Evolutionary conservation across 2,113 vertebrate genomes (phyloP), one percentile per base, ranked within the genome.

Genomic region (Phaethon lepturus): DNA sequence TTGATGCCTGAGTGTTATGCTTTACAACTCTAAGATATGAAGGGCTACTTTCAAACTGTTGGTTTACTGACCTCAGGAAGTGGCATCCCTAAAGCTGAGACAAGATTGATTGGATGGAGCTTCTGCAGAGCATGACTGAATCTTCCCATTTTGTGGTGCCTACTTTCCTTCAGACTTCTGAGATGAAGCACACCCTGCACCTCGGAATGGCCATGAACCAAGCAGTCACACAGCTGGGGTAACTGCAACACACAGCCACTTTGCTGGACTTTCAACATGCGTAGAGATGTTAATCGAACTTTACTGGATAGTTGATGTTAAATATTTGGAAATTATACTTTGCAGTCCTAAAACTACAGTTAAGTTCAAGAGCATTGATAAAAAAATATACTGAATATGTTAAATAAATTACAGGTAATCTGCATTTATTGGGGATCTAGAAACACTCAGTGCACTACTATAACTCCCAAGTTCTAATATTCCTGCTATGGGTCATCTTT

Each of bases 191-290:
- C 15, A 18, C 22, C 20, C 44, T 59, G 22, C 25, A 29, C 26
- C n/a, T 66, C 13, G 17, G 11, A 85, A 60, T 1, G 2, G 7
- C 31, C 58, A 31, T 50, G 49, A 68, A 55, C 40, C 0, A 0
- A 72, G 35, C 40, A 69, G 47, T 64, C 73, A 40, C 24, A 44
- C 5, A 42, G 40, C 10, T 47, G 45, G 8, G 10, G 13, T 40
- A 60, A 10, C 24, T 75, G 56, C 25, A n/a, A 9, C 38, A 11
- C 31, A 13, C 7, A 67, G 6, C 4, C 24, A n/a, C 22, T 25
- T 26, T 58, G 38, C 24, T 86, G 67, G 56, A 50, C 5, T 74
- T 58, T 33, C 35, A 59, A 16, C 8, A 17, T 6, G 2, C 47
- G 63, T 38, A 62, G 10, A 42, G 38, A 68, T 73, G 31, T 1